Evolutionary conservation across 2,888 invertebrate species (phyloP).

Genomic region (Cryptocephalus primarius): DNA sequence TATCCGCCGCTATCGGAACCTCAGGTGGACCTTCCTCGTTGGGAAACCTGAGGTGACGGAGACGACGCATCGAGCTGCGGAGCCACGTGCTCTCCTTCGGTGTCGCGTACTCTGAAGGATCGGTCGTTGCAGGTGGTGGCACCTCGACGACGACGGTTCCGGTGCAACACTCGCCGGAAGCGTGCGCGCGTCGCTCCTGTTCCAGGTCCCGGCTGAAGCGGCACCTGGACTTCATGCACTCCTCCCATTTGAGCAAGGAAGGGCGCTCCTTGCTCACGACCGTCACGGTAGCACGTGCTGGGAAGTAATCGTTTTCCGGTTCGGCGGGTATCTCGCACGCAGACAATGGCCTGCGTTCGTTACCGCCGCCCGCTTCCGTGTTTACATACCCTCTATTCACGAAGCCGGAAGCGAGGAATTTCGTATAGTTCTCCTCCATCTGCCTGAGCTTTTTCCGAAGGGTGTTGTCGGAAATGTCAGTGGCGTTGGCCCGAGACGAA

Average conservation of each 20-base stretch:
- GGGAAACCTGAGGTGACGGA: slow-evolving; percentile 42
- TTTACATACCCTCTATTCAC: slow-evolving; percentile 22
- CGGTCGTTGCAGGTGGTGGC: not conserved
- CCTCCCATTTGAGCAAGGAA: not conserved
- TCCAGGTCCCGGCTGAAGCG: not conserved
- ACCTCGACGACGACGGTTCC: slow-evolving; percentile 29
- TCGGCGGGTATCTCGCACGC: slow-evolving; percentile 11
- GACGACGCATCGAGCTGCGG: slow-evolving; percentile 45
- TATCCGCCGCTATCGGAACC: not conserved
- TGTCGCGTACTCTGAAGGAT: slow-evolving; percentile 3
- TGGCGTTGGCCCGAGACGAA: not conserved
- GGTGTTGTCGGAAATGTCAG: slow-evolving; percentile 13
- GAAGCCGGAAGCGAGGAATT: slow-evolving; percentile 23
- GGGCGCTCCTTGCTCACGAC: slow-evolving; percentile 15
- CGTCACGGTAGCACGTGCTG: slow-evolving; percentile 13
- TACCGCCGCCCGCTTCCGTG: slow-evolving; percentile 10
- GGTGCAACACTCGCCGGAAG: slow-evolving; percentile 26
- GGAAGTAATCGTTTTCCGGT: not conserved
- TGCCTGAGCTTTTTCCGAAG: slow-evolving; percentile 19
- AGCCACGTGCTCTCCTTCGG: slow-evolving; percentile 37
- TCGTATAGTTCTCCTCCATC: slow-evolving; percentile 26
- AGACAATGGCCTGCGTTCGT: slow-evolving; percentile 16
- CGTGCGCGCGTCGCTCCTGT: slow-evolving; percentile 25
- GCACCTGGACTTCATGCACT: slow-evolving; percentile 22
- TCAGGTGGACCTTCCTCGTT: slow-evolving; percentile 19